Evolutionary conservation across 2,113 vertebrate genomes (phyloP).

Genomic region (Serilophus lunatus): DNA sequence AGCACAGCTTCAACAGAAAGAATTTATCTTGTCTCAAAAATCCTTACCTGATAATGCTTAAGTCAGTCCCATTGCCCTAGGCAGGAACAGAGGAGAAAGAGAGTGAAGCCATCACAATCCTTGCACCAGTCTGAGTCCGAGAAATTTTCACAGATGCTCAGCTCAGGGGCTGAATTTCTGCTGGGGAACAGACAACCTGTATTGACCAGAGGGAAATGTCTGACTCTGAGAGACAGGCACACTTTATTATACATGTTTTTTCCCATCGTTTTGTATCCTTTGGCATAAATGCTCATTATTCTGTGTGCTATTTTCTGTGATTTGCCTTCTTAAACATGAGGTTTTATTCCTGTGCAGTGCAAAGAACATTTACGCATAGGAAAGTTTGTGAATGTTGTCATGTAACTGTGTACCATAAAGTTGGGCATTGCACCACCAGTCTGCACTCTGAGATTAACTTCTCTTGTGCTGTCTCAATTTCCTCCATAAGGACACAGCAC

Average conservation of each 20-base stretch:
- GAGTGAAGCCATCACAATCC: not conserved
- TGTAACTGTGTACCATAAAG: not conserved
- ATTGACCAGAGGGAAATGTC: not conserved
- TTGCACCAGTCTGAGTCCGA: not conserved
- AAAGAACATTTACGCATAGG: not conserved
- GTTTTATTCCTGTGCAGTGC: not conserved
- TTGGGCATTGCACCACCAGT: not conserved
- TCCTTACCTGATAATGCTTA: not conserved
- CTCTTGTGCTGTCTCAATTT: not conserved
- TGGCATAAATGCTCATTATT: not conserved
- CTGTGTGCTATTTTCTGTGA: not conserved
- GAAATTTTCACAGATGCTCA: not conserved
- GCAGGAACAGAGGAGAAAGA: not conserved
- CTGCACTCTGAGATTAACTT: not conserved
- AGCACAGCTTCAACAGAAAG: not conserved
- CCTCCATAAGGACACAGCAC: rapidly evolving
- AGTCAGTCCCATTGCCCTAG: not conserved
- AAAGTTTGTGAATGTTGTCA: not conserved
- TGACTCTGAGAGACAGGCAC: not conserved
- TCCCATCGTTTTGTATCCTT: not conserved
- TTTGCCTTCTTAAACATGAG: not conserved
- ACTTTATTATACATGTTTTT: not conserved
- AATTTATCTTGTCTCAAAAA: not conserved
- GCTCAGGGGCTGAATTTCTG: not conserved
- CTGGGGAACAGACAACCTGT: not conserved